A percentile compares a stretch with the other conserved stretches of the same genome.
These are phyloP conservation scores for Campoletis raptor DNA, from an alignment of 2,888 invertebrate species.

Conservation along the genomic window DNA sequence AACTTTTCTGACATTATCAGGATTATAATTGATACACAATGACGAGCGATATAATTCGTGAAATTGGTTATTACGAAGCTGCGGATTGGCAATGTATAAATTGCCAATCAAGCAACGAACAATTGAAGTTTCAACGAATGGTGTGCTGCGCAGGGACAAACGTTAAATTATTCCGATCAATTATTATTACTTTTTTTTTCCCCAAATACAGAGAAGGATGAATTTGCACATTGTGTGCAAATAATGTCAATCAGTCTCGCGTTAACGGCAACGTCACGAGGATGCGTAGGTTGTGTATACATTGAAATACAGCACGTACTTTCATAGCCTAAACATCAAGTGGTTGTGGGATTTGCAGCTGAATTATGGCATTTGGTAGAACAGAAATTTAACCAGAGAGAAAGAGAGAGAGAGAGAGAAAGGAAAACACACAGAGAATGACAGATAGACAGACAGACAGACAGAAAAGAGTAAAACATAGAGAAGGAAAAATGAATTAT, in stretches of 20 bases:
- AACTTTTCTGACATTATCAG: not conserved
- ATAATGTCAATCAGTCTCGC: slow-evolving; percentile 50
- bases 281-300: slow-evolving; percentile 1
- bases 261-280: slow-evolving; percentile 45
- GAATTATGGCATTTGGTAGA: slow-evolving; percentile 6
- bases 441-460: slow-evolving; percentile 3
- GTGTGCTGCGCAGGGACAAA: not conserved
- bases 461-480: not conserved
- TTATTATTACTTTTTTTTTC: not conserved
- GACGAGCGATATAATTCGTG: not conserved
- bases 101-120: slow-evolving; percentile 2
- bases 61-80: slow-evolving; percentile 18
- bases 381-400: slow-evolving; percentile 1
- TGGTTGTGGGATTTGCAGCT: slow-evolving; percentile 5
- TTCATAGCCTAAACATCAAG: slow-evolving; percentile 16
- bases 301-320: not conserved
- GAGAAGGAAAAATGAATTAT: not conserved
- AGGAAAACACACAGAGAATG: not conserved
- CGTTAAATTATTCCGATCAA: slow-evolving; percentile 12
- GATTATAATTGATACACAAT: not conserved
- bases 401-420: slow-evolving; percentile 15
- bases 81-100: not conserved
- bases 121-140: not conserved
- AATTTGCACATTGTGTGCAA: not conserved
- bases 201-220: not conserved